These are phyloP conservation scores for Phorcus lineatus DNA, from an alignment of 2,888 invertebrate genomes.

Conservation along the genomic window DNA sequence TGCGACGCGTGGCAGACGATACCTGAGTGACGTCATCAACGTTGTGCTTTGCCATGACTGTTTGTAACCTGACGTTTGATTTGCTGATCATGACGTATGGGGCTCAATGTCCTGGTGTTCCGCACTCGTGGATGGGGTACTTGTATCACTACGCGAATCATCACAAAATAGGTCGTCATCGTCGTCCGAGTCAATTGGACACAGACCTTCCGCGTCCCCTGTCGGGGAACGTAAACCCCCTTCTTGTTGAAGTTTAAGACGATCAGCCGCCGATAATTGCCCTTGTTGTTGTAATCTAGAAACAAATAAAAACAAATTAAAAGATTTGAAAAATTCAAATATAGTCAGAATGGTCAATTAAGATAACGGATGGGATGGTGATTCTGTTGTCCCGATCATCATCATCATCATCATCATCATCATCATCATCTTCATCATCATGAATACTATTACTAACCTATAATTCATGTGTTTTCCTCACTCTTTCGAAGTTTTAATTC, in stretches of 20 bases:
- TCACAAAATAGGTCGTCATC: conserved; percentile 17
- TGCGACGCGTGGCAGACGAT: conserved; percentile 22
- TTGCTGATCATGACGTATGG: conserved; percentile 24
- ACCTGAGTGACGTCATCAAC: conserved; percentile 26
- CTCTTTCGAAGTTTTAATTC: too few relatives aligned
- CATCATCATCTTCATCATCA: too few relatives aligned
- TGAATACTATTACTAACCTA: too few relatives aligned
- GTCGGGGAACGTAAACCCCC: background rate
- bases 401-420: too few relatives aligned
- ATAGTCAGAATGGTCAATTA: background rate
- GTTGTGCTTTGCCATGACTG: conserved; percentile 22
- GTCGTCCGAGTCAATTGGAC: conserved; percentile 25
- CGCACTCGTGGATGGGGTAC: conserved; percentile 31
- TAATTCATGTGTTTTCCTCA: too few relatives aligned
- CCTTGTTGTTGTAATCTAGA: conserved; percentile 22
- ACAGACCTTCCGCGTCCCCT: conserved; percentile 12
- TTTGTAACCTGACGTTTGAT: background rate
- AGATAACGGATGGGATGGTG: background rate
- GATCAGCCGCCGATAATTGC: conserved; percentile 1
- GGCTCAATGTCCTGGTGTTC: conserved; percentile 30
- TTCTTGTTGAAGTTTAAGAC: conserved; percentile 8
- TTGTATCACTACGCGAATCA: conserved; percentile 33
- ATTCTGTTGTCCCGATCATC: background rate
- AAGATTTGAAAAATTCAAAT: background rate
- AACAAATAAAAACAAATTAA: background rate